Conservation (phyloP, 1,140 invertebrate species). For the Kradibia gibbosae region DNA sequence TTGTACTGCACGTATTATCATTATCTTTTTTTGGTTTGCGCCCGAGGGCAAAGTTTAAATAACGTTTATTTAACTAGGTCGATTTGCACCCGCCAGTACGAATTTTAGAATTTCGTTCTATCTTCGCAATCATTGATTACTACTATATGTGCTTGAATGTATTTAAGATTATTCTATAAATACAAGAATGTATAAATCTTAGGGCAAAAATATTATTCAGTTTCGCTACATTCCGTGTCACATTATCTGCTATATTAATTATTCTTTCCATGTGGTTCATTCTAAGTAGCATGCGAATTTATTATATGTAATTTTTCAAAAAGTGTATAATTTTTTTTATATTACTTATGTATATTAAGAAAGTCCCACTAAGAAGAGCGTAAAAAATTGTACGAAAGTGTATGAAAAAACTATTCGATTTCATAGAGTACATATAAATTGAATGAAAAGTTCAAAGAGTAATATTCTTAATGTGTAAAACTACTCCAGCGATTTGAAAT, state of each 20-base stretch:
- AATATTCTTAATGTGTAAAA: neutral
- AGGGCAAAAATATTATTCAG: no score
- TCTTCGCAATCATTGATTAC: neutral
- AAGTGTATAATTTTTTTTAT: no score
- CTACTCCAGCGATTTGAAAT: neutral
- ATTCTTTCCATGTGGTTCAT: no score
- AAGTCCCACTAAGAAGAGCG: no score
- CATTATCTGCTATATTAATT: neutral
- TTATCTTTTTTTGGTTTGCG: neutral
- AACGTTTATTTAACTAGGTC: neutral
- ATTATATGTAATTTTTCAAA: no score
- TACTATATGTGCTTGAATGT: neutral
- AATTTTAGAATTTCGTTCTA: neutral
- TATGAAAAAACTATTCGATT: neutral
- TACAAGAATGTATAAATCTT: neutral
- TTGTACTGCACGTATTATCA: neutral
- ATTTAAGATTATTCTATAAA: neutral
- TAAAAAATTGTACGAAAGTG: neutral
- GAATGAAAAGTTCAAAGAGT: neutral
- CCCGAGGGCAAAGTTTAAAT: neutral
- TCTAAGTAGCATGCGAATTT: no score
- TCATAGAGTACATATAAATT: neutral
- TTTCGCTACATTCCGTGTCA: neutral
- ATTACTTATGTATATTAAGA: no score
- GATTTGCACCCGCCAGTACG: neutral